A percentile compares a stretch with the other conserved stretches of the same genome.
These are phyloP conservation scores for Fistularia commersonii DNA, from an alignment of 2,797 vertebrate species.

Conservation along the genomic window DNA sequence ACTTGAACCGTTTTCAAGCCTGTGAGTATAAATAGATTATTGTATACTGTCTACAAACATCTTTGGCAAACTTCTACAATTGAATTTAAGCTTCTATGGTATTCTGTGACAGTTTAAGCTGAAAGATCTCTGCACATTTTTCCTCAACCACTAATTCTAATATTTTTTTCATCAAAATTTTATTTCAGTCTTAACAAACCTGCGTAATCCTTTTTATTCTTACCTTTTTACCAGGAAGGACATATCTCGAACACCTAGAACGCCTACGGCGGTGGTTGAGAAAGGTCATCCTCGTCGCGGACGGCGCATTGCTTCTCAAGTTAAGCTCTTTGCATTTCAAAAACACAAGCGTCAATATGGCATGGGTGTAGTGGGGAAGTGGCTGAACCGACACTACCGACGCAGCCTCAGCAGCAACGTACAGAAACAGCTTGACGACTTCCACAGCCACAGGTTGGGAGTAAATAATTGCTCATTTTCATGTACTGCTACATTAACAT, in stretches of 20 bases:
- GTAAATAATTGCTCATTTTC: not conserved
- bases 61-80: not conserved
- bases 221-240: constrained; percentile 69
- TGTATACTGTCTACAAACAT: not conserved
- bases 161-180: not conserved
- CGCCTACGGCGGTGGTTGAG: not conserved
- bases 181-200: not conserved
- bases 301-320: constrained; percentile 85
- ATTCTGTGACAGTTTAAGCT: too few relatives aligned
- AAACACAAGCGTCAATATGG: constrained; percentile 89
- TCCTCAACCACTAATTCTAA: too few relatives aligned
- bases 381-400: constrained; percentile 90
- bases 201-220: not conserved
- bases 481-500: too few relatives aligned
- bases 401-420: constrained; percentile 90
- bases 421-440: constrained; percentile 89
- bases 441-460: constrained; percentile 89
- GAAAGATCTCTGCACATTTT: too few relatives aligned
- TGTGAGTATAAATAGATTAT: constrained; percentile 71
- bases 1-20: constrained; percentile 50
- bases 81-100: too few relatives aligned
- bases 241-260: constrained; percentile 26
- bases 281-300: constrained; percentile 64
- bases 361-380: constrained; percentile 92
- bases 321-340: constrained; percentile 92